Evolutionary conservation across 1,140 invertebrate species (phyloP), one percentile per base, ranked within the genome.

Genomic region (Chironomus striatipennis): DNA sequence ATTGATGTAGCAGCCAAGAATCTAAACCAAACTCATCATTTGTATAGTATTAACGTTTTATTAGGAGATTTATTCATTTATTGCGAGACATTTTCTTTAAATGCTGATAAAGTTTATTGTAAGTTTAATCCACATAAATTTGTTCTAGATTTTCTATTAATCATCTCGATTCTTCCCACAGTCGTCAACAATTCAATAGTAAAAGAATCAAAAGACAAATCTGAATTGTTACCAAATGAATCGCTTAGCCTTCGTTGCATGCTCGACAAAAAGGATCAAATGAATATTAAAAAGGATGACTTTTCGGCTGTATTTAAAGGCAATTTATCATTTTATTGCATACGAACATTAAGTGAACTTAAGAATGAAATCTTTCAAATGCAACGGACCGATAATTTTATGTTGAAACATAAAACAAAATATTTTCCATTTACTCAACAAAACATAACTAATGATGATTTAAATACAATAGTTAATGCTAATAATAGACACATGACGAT

Each of bases 1-100:
- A 77, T 91, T 7, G 85, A 87, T 72, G 79, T 91, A 17, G 86
- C 86, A 75, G 81, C 89, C 1, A 88, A 88, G 77, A 92, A 91
- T 80, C 83, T 86, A 9, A 90, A 90, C 83, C 86, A 88, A 77
- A 81, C 86, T n/a, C 86, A 89, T 75, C 84, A 88, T 78, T 80
- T 85, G 1, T 84, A 86, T 57, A 82, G 85, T 43, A 86, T 87
- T 43, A 87, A 90, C 78, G 85, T 91, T 7, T 79, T 79, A 17
- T 75, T 82, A 9, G 80, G 79, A 75, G 75, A 78, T 3, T 64
- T 82, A 43, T 77, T 77, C 10, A n/a, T 82, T 9, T 82, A 79
- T 73, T 81, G 81, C 64, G 77, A 76, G 34, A 77, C 80, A 6
- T 81, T 79, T 70, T 73, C 77, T 24, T 18, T 82, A 6, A 80